Base-by-base conservation (phyloP, 2,113 vertebrate species). In the Pseudopipra pipra region DNA sequence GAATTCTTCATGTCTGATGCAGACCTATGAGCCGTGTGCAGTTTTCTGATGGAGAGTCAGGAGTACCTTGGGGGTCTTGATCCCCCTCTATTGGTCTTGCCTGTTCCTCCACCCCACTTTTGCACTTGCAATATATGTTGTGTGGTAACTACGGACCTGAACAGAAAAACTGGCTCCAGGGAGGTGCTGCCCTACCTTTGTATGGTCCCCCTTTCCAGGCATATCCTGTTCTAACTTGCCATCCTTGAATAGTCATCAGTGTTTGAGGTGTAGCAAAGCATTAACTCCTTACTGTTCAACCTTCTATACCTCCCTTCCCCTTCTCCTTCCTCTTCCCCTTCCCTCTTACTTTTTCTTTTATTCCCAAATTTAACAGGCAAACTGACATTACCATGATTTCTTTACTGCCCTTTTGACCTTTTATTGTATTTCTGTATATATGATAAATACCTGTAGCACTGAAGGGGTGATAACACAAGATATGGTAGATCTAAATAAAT, bases 181-280 rank as follows among this genome's bases (percentile, higher is more conserved):
- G 15, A 20, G 1, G 12, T 59, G 10, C 10, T 24, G 15, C 4
- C 9, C 15, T 27, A 6, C 8, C 19, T 59, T 24, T 39, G 7
- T 9, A 9, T 11, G 66, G 5, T 8, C 15, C 4, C 9, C 8
- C 23, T 20, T 74, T 44, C 12, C 23, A 52, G 58, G 4, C 5
- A 59, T 23, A 28, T 15, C 8, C 11, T 61, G 20, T 75, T 39
- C 28, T 12, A 30, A 18, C 23, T 52, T 46, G 13, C 20, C 28
- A n/a, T 27, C 17, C 23, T 25, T 30, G 23, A 81, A 67, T n/a
- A 8, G 11, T 6, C 23, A n/a, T n/a, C 0, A 0, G 7, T 39
- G 8, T 46, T 46, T 75, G 31, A 54, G 8, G 7, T 3, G 51
- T 46, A n/a, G 24, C 5, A 54, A 67, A 39, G 37, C 28, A 67